Base-by-base conservation (phyloP, 2,888 invertebrate species). In the Cryptophagus acutangulus region DNA sequence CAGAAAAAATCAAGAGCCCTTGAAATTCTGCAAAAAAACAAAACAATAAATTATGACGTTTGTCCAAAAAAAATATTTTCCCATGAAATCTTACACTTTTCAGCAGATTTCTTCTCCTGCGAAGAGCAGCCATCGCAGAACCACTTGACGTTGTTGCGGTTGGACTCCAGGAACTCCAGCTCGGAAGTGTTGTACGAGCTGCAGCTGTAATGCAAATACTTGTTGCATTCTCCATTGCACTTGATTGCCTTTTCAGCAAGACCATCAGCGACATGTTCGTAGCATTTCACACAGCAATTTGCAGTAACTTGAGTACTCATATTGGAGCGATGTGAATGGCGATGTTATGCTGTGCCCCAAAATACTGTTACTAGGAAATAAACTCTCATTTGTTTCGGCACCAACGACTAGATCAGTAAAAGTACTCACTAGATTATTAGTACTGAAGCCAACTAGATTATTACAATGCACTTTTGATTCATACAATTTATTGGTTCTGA, bases 231-330 rank as follows among this genome's bases (percentile, higher is more conserved):
- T 17, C 48, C 47, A 10, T 49, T 46, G 33, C 57, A 57, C 45
- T 55, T 57, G 12, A 57, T 43, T 24, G 49, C 51, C 37, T 56
- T 54, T 8, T 54, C 49, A 17, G 16, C 40, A 1, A 43, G 30
- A 16, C 45, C 29, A 16, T 50, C 42, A 13, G 24, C 33, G 25
- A 53, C 48, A 31, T 47, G 48, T 41, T 49, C 52, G 31, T 50
- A 52, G 49, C 54, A 58, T 54, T 54, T 54, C 42, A 53, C 56
- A 58, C 54, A 58, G 46, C 52, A 59, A 59, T 56, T 52, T 57
- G 45, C 49, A 40, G 36, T 55, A 36, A 45, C 43, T 35, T 50
- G 52, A 44, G 48, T n/a, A n/a, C n/a, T n/a, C n/a, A n/a, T n/a
- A n/a, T n/a, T n/a, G n/a, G n/a, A n/a, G n/a, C n/a, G n/a, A n/a